phyloP scores from a whole-genome alignment of 2,797 vertebrate genomes.

The Lagodon rhomboides region DNA sequence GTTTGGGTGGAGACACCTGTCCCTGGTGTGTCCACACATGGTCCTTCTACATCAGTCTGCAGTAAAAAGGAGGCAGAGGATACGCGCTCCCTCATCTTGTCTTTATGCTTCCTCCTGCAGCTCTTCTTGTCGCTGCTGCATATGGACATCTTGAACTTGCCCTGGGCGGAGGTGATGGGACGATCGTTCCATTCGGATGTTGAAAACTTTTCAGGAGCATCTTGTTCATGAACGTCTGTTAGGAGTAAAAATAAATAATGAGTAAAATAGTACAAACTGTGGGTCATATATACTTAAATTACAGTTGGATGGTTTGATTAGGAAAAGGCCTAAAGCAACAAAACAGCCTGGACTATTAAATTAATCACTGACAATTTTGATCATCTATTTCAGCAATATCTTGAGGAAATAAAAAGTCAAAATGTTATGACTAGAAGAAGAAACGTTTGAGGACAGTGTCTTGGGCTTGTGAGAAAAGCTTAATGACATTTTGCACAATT shows the following conservation, averaged over 20 bases:
- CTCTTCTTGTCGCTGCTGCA: constrained; percentile 76
- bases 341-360: background rate
- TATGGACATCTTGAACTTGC: constrained; percentile 66
- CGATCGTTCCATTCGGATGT: constrained; percentile 32
- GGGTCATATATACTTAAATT: background rate
- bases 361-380: too few relatives aligned
- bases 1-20: constrained; percentile 3
- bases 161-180: constrained; percentile 37
- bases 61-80: constrained; percentile 18
- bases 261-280: background rate
- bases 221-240: constrained; percentile 53
- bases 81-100: constrained; percentile 30
- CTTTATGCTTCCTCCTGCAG: constrained; percentile 64
- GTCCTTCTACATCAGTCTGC: constrained; percentile 37
- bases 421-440: too few relatives aligned
- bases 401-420: too few relatives aligned
- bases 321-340: too few relatives aligned
- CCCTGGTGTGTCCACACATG: constrained; percentile 9
- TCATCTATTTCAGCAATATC: too few relatives aligned
- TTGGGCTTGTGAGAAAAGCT: too few relatives aligned
- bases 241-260: constrained; percentile 2
- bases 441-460: too few relatives aligned
- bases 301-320: constrained; percentile 4
- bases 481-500: too few relatives aligned
- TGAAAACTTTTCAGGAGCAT: constrained; percentile 25